phyloP scores from a whole-genome alignment of 2,888 invertebrate genomes.

The Clivina fossor region DNA sequence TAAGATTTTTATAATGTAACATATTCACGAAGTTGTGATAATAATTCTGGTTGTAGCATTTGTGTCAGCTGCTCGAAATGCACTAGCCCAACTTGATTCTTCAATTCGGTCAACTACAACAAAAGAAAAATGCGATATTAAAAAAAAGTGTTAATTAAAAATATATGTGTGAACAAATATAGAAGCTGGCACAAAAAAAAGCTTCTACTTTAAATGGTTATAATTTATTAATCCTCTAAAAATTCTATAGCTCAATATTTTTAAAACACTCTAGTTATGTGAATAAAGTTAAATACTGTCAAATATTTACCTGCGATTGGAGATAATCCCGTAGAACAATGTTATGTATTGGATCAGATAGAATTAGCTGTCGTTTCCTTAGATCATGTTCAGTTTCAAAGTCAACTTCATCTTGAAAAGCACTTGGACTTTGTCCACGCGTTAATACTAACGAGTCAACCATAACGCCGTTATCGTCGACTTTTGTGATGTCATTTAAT shows the following conservation, averaged over 20 bases:
- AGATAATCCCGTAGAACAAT: slow-evolving; percentile 73
- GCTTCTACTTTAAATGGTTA: too few relatives aligned
- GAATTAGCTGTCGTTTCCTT: slow-evolving; percentile 67
- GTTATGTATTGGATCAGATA: slow-evolving; percentile 78
- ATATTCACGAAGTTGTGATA: slow-evolving; percentile 70
- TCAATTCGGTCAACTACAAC: slow-evolving; percentile 69
- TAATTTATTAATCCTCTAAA: too few relatives aligned
- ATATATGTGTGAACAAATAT: too few relatives aligned
- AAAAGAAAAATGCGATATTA: too few relatives aligned
- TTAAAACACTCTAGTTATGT: slow-evolving; percentile 10
- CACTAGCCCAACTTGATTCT: slow-evolving; percentile 72
- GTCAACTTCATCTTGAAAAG: slow-evolving; percentile 56
- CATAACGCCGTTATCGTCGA: slow-evolving; percentile 63
- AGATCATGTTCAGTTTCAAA: slow-evolving; percentile 75
- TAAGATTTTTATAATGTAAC: slow-evolving; percentile 50
- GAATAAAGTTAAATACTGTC: too few relatives aligned
- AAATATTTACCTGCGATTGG: slow-evolving; percentile 64
- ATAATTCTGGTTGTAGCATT: slow-evolving; percentile 71
- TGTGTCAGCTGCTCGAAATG: slow-evolving; percentile 74
- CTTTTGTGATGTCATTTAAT: slow-evolving; percentile 76
- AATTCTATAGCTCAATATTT: slow-evolving; percentile 18
- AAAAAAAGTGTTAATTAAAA: too few relatives aligned
- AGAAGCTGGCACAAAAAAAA: too few relatives aligned
- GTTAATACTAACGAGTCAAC: slow-evolving; percentile 49
- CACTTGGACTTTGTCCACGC: slow-evolving; percentile 49